Conservation (phyloP, 2,113 vertebrate species). For the Camarhynchus parvulus region DNA sequence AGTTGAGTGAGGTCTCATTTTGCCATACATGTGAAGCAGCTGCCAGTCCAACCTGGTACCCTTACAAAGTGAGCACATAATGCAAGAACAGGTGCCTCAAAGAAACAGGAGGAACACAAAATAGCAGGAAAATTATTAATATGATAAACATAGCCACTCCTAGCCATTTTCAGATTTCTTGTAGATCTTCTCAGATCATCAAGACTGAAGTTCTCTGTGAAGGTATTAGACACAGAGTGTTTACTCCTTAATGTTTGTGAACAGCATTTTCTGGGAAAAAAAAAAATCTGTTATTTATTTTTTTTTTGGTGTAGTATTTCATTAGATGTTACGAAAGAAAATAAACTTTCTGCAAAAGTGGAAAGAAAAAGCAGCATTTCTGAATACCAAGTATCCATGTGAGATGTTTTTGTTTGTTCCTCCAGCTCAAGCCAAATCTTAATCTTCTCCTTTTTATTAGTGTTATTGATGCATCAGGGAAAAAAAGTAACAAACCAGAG, state of each 20-base stretch:
- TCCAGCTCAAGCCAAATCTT: neutral
- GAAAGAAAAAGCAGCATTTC: slow-evolving; percentile 36
- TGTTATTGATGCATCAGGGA: slow-evolving; percentile 44
- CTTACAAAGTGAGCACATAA: neutral
- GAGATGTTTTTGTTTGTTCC: slow-evolving; percentile 29
- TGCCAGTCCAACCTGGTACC: neutral
- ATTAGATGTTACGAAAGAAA: slow-evolving; percentile 1
- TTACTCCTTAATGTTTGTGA: neutral
- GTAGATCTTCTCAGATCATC: neutral
- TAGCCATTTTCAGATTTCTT: neutral
- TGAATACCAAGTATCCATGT: neutral
- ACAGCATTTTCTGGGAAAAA: neutral
- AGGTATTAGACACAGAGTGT: neutral
- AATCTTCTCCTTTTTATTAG: slow-evolving; percentile 43
- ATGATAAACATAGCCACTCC: neutral
- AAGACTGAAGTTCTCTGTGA: neutral
- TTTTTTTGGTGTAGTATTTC: neutral
- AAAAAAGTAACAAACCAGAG: slow-evolving; percentile 44
- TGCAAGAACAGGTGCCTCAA: neutral
- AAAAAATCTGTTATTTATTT: neutral
- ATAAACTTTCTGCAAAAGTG: slow-evolving; percentile 2
- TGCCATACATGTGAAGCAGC: neutral
- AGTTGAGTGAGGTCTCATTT: neutral
- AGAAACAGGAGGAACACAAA: neutral
- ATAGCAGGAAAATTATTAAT: neutral